Evolutionary conservation across 2,888 invertebrate genomes (phyloP), one percentile per base, ranked within the genome.

Genomic region (Nemotelus pantherinus): DNA sequence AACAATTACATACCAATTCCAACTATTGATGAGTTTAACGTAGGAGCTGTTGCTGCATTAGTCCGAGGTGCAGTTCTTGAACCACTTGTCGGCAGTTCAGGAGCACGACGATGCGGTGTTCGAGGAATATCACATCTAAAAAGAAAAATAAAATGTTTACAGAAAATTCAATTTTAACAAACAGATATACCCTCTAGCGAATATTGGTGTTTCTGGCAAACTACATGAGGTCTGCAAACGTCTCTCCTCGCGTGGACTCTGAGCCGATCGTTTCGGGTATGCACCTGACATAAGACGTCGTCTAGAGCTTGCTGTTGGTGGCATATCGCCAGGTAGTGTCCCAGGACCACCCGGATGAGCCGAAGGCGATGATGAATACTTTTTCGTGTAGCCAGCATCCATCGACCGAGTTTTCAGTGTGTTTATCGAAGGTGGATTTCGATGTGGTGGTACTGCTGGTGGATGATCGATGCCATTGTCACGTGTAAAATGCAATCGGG

Each of bases 191-290:
- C 94, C 94, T 81, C 95, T 89, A 3, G 94, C 94, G 86, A 95
- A 95, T 80, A 95, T 94, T 0, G 95, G 95, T 1, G 95, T 95
- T 88, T 95, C 95, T n/a, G 95, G 95, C 78, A 95, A 88, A 83
- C 95, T 95, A 82, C 94, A 95, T 0, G 95, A 95, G 3, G 95
- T 95, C 86, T 95, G 95, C 86, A 95, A 85, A 80, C 90, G 90
- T 81, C 87, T 88, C 68, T 92, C 92, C 72, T 92, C 90, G 64
- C 90, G 89, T 60, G 90, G 88, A 81, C 89, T 89, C 80, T 89
- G 89, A 70, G 88, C 88, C n/a, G 88, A 84, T 3, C 89, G 84
- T 82, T 89, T 87, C 48, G 87, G 86, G 77, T 86, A 86, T 74
- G 86, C 88, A 55, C 86, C 85, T 76, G 88, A 87, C 53, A 85